Evolutionary conservation across 2,113 vertebrate species (phyloP), one percentile per base, ranked within the genome.

Genomic region (Equus quagga): DNA sequence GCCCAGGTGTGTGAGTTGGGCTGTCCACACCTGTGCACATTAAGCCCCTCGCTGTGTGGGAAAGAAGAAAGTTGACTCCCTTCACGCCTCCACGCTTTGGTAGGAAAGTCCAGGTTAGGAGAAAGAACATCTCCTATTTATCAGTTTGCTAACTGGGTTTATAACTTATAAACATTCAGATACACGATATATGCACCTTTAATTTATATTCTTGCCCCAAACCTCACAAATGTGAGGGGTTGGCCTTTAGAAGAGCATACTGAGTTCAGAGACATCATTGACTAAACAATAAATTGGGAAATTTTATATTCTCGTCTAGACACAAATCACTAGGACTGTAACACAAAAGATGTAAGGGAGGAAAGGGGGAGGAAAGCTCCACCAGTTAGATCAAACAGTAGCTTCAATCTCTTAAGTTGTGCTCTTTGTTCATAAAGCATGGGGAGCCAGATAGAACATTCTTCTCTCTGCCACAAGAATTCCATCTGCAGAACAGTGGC

Each of bases 381-480:
- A 97, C 97, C 97, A 87, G 78, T 0, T 31, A 94, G 97, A 96
- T 5, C 91, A 95, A 98, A 87, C 79, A 2, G 91, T 46, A 94
- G 96, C 76, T 91, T 0, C 87, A 76, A 80, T 79, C 95, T 70
- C 92, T 2, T 6, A 65, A 91, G 98, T 88, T 51, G 96, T 0
- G 82, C 89, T 94, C 89, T 44, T 94, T 97, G 89, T 97, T 96
- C 93, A 19, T 81, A 79, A 75, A 90, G 89, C 3, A 0, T 8
- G 41, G 36, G 8, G 28, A 98, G 88, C 89, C 86, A 81, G 1
- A 1, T 28, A 96, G 96, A 69, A 81, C 98, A 98, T 99, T 99
- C 98, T 98, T 98, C 94, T 95, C 97, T 60, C 97, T 81, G 97
- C 98, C 96, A 15, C 98, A 98, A 89, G 98, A 97, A 99, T 98